Evolutionary conservation across 2,797 vertebrate species (phyloP).

Genomic region (Lepus townsendii): DNA sequence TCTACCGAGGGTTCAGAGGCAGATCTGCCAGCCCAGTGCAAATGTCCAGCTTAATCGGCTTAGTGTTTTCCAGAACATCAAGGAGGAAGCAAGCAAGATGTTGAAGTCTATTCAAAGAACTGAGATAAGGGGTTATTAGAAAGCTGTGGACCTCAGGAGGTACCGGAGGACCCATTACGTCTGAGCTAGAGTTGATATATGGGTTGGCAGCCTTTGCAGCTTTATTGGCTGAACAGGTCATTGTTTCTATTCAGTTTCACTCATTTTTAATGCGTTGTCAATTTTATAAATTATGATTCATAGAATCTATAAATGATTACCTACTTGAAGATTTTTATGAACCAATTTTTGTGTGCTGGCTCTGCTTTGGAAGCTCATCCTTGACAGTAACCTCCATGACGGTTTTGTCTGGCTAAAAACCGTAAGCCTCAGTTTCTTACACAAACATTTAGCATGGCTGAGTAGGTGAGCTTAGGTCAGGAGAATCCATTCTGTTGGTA

Average conservation of each 20-base stretch:
- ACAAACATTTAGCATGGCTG: background rate
- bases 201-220: constrained; percentile 93
- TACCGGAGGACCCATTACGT: constrained; percentile 91
- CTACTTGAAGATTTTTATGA: constrained; percentile 21
- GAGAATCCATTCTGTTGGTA: background rate
- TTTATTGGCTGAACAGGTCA: constrained; percentile 93
- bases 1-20: background rate
- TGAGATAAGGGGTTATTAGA: constrained; percentile 64
- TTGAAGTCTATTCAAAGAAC: constrained; percentile 48
- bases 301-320: background rate
- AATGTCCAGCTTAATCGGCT: background rate
- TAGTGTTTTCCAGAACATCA: constrained; percentile 59
- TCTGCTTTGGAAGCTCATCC: constrained; percentile 27
- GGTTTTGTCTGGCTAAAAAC: constrained; percentile 39
- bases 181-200: constrained; percentile 91
- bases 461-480: background rate
- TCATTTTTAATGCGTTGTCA: background rate
- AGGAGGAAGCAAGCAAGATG: background rate
- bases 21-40: background rate
- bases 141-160: constrained; percentile 88
- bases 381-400: background rate
- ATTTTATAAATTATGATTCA: constrained; percentile 9
- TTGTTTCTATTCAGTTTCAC: background rate
- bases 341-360: background rate
- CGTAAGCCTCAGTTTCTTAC: background rate